Base-by-base conservation (phyloP, 1,140 invertebrate genomes). In the Hyposmocoma kahamanoa region DNA sequence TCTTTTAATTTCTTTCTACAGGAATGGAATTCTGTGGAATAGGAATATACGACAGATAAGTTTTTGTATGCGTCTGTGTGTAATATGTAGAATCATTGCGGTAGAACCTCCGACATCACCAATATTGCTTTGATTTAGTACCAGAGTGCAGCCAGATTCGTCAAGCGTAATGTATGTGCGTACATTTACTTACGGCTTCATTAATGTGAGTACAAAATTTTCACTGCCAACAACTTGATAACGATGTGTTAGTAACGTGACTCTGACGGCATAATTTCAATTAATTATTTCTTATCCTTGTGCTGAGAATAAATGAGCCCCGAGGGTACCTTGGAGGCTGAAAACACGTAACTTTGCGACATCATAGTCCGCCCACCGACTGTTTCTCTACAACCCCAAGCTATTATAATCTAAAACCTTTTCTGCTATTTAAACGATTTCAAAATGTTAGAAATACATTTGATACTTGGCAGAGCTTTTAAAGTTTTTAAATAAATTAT, bases 281-380 rank as follows among this genome's bases (percentile, higher is more conserved):
- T 80, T 76, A 76, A 76, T 76, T 71, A 80, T 72, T 59, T 60
- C 59, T 65, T 63, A 59, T 58, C 44, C 62, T 64, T 48, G 50
- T 47, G 52, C 42, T 57, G 59, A 57, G 51, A 70, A 77, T 65
- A 71, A 76, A 80, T 71, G 70, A 72, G 61, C 30, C 70, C 44
- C 63, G 22, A 22, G 67, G 62, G 72, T 53, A 62, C 60, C 59
- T 58, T 68, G 60, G 52, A 53, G 47, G 53, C 62, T 67, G 62
- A 72, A 75, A 78, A 76, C 67, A 65, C 55, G 59, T 67, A 72
- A 77, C 67, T 81, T 73, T 59, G 62, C 56, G 56, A 74, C 67
- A 69, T 28, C 58, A 65, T 66, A 34, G 64, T 52, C 56, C 64
- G 43, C 62, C 58, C 51, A 47, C 60, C 32, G 42, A 47, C 59